Evolutionary conservation across 2,888 invertebrate species (phyloP), one percentile per base, ranked within the genome.

Genomic region (Pecten maximus): DNA sequence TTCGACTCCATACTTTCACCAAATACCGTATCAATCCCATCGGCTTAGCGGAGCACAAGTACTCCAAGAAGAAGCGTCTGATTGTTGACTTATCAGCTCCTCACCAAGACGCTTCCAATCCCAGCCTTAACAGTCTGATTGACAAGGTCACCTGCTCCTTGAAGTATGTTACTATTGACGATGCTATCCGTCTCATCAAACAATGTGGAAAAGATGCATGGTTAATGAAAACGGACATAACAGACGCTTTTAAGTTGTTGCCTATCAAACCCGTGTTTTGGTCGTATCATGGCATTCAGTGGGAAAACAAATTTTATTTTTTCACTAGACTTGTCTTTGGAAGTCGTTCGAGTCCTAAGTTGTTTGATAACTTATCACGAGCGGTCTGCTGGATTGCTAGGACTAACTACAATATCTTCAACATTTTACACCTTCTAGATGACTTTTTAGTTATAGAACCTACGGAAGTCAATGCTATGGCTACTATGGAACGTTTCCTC

Each of bases 111-210:
- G 0, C 12, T 8, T n/a, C 23, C 16, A 40, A 89, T 74, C 86
- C 60, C 15, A 89, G 74, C 40, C 74, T 91, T 3, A 91, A 91
- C 35, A 87, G 89, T 15, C 23, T 87, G 19, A 91, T 91, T 0
- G 40, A 87, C 28, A 91, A 91, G 44, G 87, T 28, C 4, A 39
- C 50, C 15, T 50, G 28, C 16, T 88, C 88, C n/a, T 6, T 88
- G 28, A n/a, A 44, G 35, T 88, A 88, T 50, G 50, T 88, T 48
- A 88, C 44, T 8, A 23, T 88, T 12, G 88, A 88, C 40, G 35
- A 74, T 35, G 74, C 74, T 74, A 35, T 74, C 10, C 35, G 10
- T 35, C 23, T 54, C 23, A 54, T 54, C 6, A 54, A 54, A 54
- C 3, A 15, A 19, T 8, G 0, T 6, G 23, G 54, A 19, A 23